Conservation (phyloP, 2,888 invertebrate genomes). For the Dendrolimus pini region DNA sequence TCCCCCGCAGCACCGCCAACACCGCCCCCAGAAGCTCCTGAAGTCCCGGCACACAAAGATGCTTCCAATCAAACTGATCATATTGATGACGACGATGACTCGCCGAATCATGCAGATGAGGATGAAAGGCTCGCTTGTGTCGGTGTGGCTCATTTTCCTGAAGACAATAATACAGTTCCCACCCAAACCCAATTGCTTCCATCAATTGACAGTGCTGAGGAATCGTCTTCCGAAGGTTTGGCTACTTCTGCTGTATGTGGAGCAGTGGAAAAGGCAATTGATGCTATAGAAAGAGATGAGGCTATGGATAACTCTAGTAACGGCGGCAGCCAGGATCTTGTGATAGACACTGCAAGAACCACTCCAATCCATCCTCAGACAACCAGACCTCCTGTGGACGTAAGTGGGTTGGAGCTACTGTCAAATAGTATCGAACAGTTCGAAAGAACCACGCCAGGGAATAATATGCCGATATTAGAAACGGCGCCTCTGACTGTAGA, state of each 20-base stretch:
- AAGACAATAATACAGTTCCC: slow-evolving; percentile 34
- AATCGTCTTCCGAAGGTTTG: slow-evolving; percentile 56
- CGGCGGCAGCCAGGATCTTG: slow-evolving; percentile 59
- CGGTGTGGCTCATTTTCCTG: slow-evolving; percentile 66
- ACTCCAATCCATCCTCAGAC: slow-evolving; percentile 36
- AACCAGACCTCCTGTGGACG: slow-evolving; percentile 73
- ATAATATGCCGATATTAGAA: slow-evolving; percentile 48
- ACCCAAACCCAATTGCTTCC: slow-evolving; percentile 30
- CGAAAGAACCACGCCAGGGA: slow-evolving; percentile 71
- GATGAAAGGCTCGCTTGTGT: slow-evolving; percentile 65
- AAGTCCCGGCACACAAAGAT: slow-evolving; percentile 82
- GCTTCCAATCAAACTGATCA: slow-evolving; percentile 91
- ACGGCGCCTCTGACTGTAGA: slow-evolving; percentile 51
- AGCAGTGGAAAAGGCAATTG: slow-evolving; percentile 59
- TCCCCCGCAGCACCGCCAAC: slow-evolving; percentile 79
- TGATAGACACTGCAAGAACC: slow-evolving; percentile 60
- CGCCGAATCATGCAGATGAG: slow-evolving; percentile 62
- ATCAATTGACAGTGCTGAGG: slow-evolving; percentile 54
- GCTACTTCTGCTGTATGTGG: slow-evolving; percentile 44
- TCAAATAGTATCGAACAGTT: slow-evolving; percentile 92
- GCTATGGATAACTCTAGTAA: slow-evolving; percentile 58
- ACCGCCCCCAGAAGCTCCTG: slow-evolving; percentile 70
- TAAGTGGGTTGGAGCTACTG: slow-evolving; percentile 87
- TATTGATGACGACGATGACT: slow-evolving; percentile 82
- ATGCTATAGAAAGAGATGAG: slow-evolving; percentile 61